A percentile compares a stretch with the other conserved stretches of the same genome.
Conservation (phyloP, 23 tunicate genomes). For the Trididemnum nubilum region DNA sequence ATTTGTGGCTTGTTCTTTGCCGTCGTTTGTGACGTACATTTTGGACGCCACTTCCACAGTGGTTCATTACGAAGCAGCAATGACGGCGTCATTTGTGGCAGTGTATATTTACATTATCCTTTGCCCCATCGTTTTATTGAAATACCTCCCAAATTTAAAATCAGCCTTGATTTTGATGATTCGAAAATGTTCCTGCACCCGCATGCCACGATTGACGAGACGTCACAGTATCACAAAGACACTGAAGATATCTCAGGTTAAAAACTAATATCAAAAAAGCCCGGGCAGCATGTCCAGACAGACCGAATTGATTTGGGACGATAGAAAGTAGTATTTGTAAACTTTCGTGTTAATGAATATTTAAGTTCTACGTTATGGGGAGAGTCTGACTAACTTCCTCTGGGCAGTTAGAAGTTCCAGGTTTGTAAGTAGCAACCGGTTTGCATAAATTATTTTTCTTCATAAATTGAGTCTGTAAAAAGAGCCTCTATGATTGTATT, state of each 20-base stretch:
- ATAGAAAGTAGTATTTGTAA: too few species aligned
- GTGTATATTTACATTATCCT: conserved; percentile 56
- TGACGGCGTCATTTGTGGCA: not conserved
- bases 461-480: too few species aligned
- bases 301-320: too few species aligned
- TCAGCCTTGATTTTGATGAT: conserved; percentile 51
- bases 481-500: too few species aligned
- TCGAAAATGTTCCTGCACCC: conserved; percentile 13
- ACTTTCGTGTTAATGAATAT: too few species aligned
- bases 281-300: too few species aligned
- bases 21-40: conserved; percentile 4
- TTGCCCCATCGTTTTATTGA: conserved; percentile 56
- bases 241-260: not conserved
- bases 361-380: too few species aligned
- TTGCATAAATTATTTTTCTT: too few species aligned
- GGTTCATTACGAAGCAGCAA: conserved; percentile 16
- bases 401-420: too few species aligned
- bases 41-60: conserved; percentile 7
- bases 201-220: not conserved
- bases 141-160: conserved; percentile 57
- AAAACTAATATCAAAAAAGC: too few species aligned
- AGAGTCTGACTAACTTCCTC: too few species aligned
- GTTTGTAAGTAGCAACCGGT: too few species aligned
- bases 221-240: conserved; percentile 4
- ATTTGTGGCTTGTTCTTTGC: conserved; percentile 26